Evolutionary conservation across 1,140 invertebrate genomes (phyloP), one percentile per base, ranked within the genome.

Genomic region (Plutomurus gul): DNA sequence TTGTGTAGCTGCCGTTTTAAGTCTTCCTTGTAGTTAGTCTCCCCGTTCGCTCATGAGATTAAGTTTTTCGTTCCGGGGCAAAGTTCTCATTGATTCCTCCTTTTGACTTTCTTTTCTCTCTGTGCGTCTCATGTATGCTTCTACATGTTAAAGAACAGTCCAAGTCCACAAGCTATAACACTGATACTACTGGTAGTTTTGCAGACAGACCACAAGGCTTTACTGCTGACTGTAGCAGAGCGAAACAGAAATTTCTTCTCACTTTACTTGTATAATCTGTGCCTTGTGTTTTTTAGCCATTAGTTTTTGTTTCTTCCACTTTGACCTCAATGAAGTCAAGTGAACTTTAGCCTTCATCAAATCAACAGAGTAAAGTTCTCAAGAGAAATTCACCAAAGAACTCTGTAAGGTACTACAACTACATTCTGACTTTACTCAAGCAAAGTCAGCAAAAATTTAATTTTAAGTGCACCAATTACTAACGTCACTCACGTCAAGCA

Each of bases 21-120:
- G 56, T 65, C 27, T n/a, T 65, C 56, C n/a, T n/a, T n/a, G n/a
- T n/a, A n/a, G 56, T 65, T 65, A 65, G 56, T 65, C 25, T 60
- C 33, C 11, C 4, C n/a, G 36, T 65, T 33, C 56, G 7, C 18
- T 33, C n/a, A 6, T 16, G 18, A 65, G 56, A 65, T 65, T 25
- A 65, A 16, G 27, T 33, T 56, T 51, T 30, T 13, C 10, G 25
- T 65, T 65, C 56, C 56, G 56, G 46, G 27, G 30, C 27, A 60
- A 60, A 60, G 51, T 33, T 36, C 56, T 65, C 25, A 18, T 65
- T 65, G 56, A 65, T 65, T 65, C 36, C 56, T 33, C 51, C n/a
- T n/a, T n/a, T n/a, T n/a, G 51, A 27, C 22, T 56, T 56, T 56
- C 51, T 33, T 60, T 60, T 65, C 27, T 27, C 36, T 36, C 13